phyloP scores from a whole-genome alignment of 2,888 invertebrate genomes.

The Venusia cambrica region DNA sequence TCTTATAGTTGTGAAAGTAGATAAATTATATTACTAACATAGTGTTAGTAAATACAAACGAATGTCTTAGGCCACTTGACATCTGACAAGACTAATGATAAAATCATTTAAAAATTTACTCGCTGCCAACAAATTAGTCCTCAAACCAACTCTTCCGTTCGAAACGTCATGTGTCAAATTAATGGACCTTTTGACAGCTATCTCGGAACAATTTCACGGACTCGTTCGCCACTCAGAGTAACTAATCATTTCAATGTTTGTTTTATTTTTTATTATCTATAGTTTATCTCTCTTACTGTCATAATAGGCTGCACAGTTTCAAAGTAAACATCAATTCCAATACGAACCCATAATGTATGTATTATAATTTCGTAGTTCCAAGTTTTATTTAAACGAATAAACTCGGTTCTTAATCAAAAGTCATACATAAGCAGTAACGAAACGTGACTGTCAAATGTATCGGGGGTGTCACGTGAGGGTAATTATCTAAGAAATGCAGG shows the following conservation, averaged over 20 bases:
- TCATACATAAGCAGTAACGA: slow-evolving; percentile 7
- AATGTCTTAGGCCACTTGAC: background rate
- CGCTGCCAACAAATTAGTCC: slow-evolving; percentile 14
- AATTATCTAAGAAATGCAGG: slow-evolving; percentile 14
- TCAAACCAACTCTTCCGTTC: slow-evolving; percentile 10
- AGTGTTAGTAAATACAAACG: background rate
- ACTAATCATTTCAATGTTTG: slow-evolving; percentile 13
- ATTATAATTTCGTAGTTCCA: no score
- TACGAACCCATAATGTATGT: no score
- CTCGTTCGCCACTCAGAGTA: slow-evolving; percentile 8
- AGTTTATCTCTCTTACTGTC: slow-evolving; percentile 16
- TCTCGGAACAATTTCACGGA: slow-evolving; percentile 16
- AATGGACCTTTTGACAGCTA: slow-evolving; percentile 22
- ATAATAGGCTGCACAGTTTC: slow-evolving; percentile 4
- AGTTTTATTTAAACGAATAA: background rate
- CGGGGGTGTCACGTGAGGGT: slow-evolving; percentile 14
- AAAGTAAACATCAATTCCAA: background rate
- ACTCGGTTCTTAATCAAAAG: slow-evolving; percentile 5
- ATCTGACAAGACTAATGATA: slow-evolving; percentile 7
- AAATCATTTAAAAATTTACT: slow-evolving; percentile 13
- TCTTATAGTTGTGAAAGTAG: no score
- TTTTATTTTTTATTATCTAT: slow-evolving; percentile 1
- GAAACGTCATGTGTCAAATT: slow-evolving; percentile 22
- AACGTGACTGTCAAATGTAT: slow-evolving; percentile 18
- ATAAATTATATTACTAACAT: no score